These are phyloP conservation scores for Agrotis segetum DNA, from an alignment of 2,888 invertebrate genomes.

Conservation along the genomic window DNA sequence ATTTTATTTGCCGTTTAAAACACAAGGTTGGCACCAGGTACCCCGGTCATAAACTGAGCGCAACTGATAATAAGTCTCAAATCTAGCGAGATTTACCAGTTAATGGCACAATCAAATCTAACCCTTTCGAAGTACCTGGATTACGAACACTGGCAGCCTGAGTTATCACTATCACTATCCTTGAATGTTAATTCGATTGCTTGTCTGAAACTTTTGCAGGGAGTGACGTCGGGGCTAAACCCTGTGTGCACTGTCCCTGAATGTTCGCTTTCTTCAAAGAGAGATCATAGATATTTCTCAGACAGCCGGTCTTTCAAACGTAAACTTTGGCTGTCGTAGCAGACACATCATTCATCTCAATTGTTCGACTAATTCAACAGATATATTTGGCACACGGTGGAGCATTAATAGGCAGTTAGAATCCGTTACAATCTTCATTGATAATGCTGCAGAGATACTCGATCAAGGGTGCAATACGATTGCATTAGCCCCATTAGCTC, in stretches of 20 bases:
- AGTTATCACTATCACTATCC: slow-evolving; percentile 65
- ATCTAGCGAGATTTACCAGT: slow-evolving; percentile 61
- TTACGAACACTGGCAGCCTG: slow-evolving; percentile 42
- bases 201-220: slow-evolving; percentile 48
- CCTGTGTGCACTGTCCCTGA: slow-evolving; percentile 22
- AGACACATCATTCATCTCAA: slow-evolving; percentile 33
- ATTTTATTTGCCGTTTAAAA: slow-evolving; percentile 64
- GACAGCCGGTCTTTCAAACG: slow-evolving; percentile 15
- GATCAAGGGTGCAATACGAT: slow-evolving; percentile 71
- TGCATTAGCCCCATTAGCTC: slow-evolving; percentile 73
- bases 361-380: slow-evolving; percentile 24
- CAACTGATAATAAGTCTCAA: slow-evolving; percentile 66
- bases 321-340: slow-evolving; percentile 22
- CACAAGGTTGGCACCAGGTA: slow-evolving; percentile 43
- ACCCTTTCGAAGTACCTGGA: slow-evolving; percentile 51
- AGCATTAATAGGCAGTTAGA: slow-evolving; percentile 33
- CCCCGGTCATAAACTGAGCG: slow-evolving; percentile 59
- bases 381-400: slow-evolving; percentile 36
- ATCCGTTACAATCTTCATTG: slow-evolving; percentile 66
- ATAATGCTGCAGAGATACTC: slow-evolving; percentile 68
- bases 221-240: slow-evolving; percentile 22
- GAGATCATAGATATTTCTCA: slow-evolving; percentile 16
- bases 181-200: slow-evolving; percentile 66
- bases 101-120: slow-evolving; percentile 55
- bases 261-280: slow-evolving; percentile 20